phyloP scores from a whole-genome alignment of 2,888 invertebrate species.

The Scrobipalpa atriplicella region DNA sequence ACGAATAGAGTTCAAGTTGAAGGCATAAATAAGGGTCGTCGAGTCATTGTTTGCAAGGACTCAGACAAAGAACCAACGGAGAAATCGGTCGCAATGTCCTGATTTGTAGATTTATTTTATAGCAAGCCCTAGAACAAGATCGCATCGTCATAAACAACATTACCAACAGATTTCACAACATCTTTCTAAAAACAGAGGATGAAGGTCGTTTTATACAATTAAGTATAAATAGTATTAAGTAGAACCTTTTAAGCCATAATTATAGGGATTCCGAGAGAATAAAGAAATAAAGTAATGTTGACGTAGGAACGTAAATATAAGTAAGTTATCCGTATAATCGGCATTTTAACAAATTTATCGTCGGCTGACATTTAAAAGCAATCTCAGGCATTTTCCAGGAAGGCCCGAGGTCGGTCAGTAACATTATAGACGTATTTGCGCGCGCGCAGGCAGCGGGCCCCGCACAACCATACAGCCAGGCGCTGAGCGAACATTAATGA shows the following conservation, averaged over 20 bases:
- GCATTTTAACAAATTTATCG: conserved; percentile 17
- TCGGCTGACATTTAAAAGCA: conserved; percentile 55
- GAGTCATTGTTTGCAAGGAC: conserved; percentile 43
- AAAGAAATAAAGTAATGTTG: conserved; percentile 11
- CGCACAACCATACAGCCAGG: not conserved
- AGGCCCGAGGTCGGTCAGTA: conserved; percentile 52
- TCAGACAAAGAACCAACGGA: conserved; percentile 59
- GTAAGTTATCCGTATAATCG: conserved; percentile 16
- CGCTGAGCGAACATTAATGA: conserved; percentile 15
- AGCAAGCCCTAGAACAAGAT: not conserved
- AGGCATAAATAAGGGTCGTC: conserved; percentile 32
- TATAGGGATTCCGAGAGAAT: not conserved
- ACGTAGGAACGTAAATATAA: not conserved
- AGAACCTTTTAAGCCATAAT: not conserved
- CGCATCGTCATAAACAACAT: not conserved
- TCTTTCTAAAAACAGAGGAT: not conserved
- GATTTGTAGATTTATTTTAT: conserved; percentile 53
- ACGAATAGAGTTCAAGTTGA: conserved; percentile 51
- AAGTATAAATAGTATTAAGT: not conserved
- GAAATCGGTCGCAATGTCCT: conserved; percentile 59
- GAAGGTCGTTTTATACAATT: not conserved
- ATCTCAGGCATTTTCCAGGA: conserved; percentile 48
- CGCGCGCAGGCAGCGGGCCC: conserved; percentile 2
- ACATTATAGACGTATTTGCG: conserved; percentile 36
- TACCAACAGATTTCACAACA: not conserved